phyloP scores from a whole-genome alignment of 2,888 invertebrate species.

The Crossocerus cetratus region DNA sequence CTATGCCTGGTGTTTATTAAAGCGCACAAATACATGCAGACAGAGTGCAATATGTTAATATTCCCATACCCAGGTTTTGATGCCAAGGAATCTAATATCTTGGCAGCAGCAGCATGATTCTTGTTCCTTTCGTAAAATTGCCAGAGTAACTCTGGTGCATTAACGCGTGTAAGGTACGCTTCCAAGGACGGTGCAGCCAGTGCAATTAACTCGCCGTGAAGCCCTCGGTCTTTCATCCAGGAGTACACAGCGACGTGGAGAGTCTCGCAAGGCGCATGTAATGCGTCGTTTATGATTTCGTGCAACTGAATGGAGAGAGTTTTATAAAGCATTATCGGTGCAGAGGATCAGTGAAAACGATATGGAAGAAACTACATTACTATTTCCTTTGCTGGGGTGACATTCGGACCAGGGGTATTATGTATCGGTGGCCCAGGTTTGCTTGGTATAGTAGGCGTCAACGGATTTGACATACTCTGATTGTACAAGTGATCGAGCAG shows the following conservation, averaged over 20 bases:
- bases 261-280: constrained; percentile 89
- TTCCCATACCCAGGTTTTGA: constrained; percentile 82
- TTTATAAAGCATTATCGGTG: constrained; percentile 11
- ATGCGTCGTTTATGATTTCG: constrained; percentile 82
- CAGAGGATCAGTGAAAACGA: not conserved
- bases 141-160: constrained; percentile 83
- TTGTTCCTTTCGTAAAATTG: constrained; percentile 95
- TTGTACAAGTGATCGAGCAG: constrained; percentile 86
- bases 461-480: constrained; percentile 78
- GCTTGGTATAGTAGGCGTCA: constrained; percentile 75
- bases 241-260: constrained; percentile 94
- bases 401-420: constrained; percentile 55
- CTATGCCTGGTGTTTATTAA: not conserved
- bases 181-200: constrained; percentile 86
- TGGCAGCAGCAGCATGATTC: constrained; percentile 94
- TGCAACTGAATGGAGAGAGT: constrained; percentile 77
- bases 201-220: constrained; percentile 84
- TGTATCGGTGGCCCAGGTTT: constrained; percentile 73
- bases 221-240: constrained; percentile 90
- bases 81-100: constrained; percentile 92
- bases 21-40: not conserved
- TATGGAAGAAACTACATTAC: constrained; percentile 44
- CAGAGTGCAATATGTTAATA: not conserved
- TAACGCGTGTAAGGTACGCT: constrained; percentile 81
- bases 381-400: constrained; percentile 70